A percentile compares a stretch with the other conserved stretches of the same genome.
Conservation (phyloP, 1,140 invertebrate genomes). For the Zaprionus taronus region DNA sequence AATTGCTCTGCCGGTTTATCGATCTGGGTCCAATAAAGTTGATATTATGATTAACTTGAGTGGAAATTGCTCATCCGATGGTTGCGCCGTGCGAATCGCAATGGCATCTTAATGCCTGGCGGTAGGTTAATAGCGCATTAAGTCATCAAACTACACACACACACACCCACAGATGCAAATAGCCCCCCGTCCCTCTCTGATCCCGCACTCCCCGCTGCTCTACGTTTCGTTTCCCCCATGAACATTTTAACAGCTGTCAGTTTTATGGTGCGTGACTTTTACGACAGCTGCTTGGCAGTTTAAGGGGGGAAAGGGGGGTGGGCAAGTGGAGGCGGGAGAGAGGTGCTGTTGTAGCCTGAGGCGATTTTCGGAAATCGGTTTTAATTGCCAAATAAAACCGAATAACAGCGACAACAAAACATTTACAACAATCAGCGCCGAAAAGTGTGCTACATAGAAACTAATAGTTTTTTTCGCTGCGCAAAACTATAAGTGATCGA, state of each 20-base stretch:
- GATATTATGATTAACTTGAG: slow-evolving; percentile 32
- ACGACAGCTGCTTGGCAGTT: slow-evolving; percentile 61
- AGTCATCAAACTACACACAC: slow-evolving; percentile 63
- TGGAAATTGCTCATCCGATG: slow-evolving; percentile 26
- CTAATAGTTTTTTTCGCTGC: slow-evolving; percentile 17
- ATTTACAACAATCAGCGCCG: slow-evolving; percentile 68
- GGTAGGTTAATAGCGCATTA: slow-evolving; percentile 69
- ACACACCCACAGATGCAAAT: slow-evolving; percentile 15
- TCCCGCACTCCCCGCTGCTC: slow-evolving; percentile 20
- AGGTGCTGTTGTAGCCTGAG: slow-evolving; percentile 24
- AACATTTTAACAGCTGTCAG: slow-evolving; percentile 80
- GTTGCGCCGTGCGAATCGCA: slow-evolving; percentile 15
- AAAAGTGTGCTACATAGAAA: slow-evolving; percentile 49
- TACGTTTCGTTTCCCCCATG: background rate
- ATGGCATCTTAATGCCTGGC: slow-evolving; percentile 31
- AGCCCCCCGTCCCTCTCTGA: background rate
- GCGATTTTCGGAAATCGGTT: slow-evolving; percentile 77
- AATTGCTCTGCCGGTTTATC: slow-evolving; percentile 15
- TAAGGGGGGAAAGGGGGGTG: background rate
- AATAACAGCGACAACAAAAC: slow-evolving; percentile 55
- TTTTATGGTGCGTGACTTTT: slow-evolving; percentile 81
- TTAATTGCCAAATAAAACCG: slow-evolving; percentile 79
- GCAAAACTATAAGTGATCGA: background rate
- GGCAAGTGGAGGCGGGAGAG: background rate
- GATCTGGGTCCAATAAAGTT: slow-evolving; percentile 24